Conservation (phyloP, 2,888 invertebrate species). For the Hirtodrosophila cameraria region DNA sequence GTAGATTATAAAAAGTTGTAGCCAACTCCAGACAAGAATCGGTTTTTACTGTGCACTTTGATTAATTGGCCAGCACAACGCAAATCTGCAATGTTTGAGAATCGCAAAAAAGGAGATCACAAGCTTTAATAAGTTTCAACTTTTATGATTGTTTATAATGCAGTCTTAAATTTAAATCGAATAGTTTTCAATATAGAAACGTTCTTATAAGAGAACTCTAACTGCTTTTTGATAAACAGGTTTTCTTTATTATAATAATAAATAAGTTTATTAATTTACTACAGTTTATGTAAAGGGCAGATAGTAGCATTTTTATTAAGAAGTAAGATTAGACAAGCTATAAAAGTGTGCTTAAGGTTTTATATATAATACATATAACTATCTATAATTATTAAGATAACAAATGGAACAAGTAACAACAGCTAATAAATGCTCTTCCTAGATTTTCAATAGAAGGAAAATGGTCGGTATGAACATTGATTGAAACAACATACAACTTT, state of each 20-base stretch:
- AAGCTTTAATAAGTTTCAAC: neutral
- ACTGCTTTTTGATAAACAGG: no score
- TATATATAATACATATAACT: neutral
- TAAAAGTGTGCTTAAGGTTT: neutral
- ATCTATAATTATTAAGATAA: slow-evolving; percentile 8
- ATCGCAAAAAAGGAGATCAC: neutral
- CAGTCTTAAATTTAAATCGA: no score
- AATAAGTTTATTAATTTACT: neutral
- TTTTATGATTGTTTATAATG: no score
- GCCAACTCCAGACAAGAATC: slow-evolving; percentile 15
- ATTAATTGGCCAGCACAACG: slow-evolving; percentile 26
- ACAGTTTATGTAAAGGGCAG: neutral
- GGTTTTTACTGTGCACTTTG: no score
- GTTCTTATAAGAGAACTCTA: no score
- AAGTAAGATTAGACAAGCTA: slow-evolving; percentile 5
- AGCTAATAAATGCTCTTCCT: no score
- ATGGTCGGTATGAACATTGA: no score
- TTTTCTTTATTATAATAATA: no score
- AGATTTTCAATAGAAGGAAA: no score
- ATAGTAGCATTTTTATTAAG: neutral
- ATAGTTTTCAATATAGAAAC: no score
- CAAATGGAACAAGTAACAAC: slow-evolving; percentile 3
- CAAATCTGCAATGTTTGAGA: slow-evolving; percentile 4
- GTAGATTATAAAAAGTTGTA: slow-evolving; percentile 35
- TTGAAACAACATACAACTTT: no score